Conservation (phyloP, 2,797 vertebrate species). For the Myotis findleyi region DNA sequence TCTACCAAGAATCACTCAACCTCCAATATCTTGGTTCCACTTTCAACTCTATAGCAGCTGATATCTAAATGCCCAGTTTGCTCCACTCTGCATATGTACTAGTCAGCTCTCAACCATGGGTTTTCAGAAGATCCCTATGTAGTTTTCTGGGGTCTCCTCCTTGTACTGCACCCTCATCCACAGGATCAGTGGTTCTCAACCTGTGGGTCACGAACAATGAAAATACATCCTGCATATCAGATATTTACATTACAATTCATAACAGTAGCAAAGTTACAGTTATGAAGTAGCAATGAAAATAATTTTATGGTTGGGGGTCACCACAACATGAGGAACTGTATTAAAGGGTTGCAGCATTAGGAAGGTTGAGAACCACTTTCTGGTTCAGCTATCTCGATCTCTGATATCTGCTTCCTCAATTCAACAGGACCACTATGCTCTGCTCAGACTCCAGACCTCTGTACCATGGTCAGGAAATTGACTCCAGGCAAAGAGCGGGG, state of each 20-base stretch:
- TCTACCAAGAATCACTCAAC: not conserved
- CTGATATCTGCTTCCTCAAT: not conserved
- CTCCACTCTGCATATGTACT: not conserved
- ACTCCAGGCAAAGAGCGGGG: not conserved
- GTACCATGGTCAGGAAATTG: not conserved
- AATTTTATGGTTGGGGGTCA: too few relatives aligned
- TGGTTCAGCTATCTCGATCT: not conserved
- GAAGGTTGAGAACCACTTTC: too few relatives aligned
- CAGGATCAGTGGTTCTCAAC: not conserved
- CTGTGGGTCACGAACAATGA: too few relatives aligned
- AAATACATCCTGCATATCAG: too few relatives aligned
- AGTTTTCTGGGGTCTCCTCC: not conserved
- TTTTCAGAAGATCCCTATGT: not conserved
- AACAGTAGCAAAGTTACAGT: too few relatives aligned
- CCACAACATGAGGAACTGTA: too few relatives aligned
- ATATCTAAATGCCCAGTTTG: not conserved
- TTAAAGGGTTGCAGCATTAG: too few relatives aligned
- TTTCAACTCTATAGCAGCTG: not conserved
- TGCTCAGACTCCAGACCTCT: not conserved
- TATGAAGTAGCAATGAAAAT: too few relatives aligned
- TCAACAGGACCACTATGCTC: not conserved
- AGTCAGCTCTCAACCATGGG: not conserved
- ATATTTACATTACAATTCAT: too few relatives aligned
- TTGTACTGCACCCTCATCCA: not conserved
- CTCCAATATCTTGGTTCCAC: not conserved